Conservation (phyloP, 2,888 invertebrate species). For the Hirtodrosophila cameraria region DNA sequence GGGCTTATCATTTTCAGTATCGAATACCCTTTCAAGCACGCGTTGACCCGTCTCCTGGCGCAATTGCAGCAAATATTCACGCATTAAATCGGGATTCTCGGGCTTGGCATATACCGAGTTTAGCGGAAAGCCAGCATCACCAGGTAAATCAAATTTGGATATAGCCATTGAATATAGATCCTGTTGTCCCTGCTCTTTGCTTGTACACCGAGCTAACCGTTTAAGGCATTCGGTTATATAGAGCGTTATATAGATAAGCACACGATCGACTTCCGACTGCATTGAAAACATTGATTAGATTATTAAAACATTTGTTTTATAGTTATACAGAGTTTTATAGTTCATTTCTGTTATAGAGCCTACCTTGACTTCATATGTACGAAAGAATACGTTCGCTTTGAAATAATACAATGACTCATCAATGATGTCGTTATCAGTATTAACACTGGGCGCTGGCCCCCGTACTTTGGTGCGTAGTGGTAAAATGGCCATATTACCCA, state of each 20-base stretch:
- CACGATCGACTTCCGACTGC: slow-evolving; percentile 98
- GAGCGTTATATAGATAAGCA: slow-evolving; percentile 97
- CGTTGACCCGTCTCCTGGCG: slow-evolving; percentile 97
- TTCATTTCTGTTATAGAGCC: background rate
- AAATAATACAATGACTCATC: slow-evolving; percentile 98
- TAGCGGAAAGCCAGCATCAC: slow-evolving; percentile 96
- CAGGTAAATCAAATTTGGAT: slow-evolving; percentile 97
- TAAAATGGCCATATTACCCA: slow-evolving; percentile 97
- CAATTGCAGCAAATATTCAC: slow-evolving; percentile 96
- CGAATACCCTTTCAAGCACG: slow-evolving; percentile 96
- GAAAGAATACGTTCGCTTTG: slow-evolving; percentile 99
- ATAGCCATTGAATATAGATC: slow-evolving; percentile 98
- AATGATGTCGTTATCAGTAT: slow-evolving; percentile 93
- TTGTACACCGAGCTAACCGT: slow-evolving; percentile 94
- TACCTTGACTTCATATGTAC: slow-evolving; percentile 99
- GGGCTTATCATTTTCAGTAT: slow-evolving; percentile 94
- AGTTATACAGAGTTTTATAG: background rate
- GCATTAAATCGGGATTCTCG: slow-evolving; percentile 94
- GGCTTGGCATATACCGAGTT: slow-evolving; percentile 98
- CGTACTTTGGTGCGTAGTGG: slow-evolving; percentile 95
- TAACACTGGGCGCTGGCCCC: slow-evolving; percentile 93
- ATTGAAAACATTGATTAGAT: slow-evolving; percentile 8
- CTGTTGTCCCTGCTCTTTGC: slow-evolving; percentile 94
- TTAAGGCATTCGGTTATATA: slow-evolving; percentile 99
- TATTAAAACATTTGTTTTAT: background rate